Evolutionary conservation across 2,888 invertebrate species (phyloP).

Genomic region (Carterocephalus palaemon): DNA sequence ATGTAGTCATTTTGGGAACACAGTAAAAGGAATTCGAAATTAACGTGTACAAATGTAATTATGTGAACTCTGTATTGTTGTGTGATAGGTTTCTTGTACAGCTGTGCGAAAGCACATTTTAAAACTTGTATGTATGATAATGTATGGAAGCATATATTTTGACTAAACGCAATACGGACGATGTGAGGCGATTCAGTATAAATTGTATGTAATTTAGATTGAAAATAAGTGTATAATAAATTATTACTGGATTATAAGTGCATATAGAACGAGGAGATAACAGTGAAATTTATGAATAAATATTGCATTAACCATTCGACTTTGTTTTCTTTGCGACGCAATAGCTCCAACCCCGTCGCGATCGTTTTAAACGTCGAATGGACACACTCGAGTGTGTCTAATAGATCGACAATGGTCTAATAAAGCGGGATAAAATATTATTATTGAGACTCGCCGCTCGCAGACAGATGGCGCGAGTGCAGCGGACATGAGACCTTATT

Average conservation of each 20-base stretch:
- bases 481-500: constrained; percentile 40
- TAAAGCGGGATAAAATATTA: constrained; percentile 53
- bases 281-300: constrained; percentile 78
- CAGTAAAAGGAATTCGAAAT: constrained; percentile 34
- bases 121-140: constrained; percentile 30
- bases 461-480: constrained; percentile 39
- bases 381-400: constrained; percentile 51
- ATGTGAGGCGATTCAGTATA: constrained; percentile 50
- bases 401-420: constrained; percentile 51
- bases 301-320: constrained; percentile 71
- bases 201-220: constrained; percentile 61
- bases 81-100: constrained; percentile 33
- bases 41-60: constrained; percentile 38
- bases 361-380: constrained; percentile 49
- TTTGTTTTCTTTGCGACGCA: constrained; percentile 29
- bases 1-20: constrained; percentile 31
- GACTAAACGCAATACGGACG: constrained; percentile 70
- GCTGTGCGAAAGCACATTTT: constrained; percentile 44
- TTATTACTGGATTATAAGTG: constrained; percentile 71
- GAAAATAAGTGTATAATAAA: constrained; percentile 72
- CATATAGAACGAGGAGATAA: constrained; percentile 73
- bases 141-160: constrained; percentile 50
- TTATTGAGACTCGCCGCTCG: constrained; percentile 38
- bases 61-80: constrained; percentile 17
- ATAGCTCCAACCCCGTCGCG: constrained; percentile 35